Base-by-base conservation (phyloP, 2,797 vertebrate species). In the Micrastur ruficollis region DNA sequence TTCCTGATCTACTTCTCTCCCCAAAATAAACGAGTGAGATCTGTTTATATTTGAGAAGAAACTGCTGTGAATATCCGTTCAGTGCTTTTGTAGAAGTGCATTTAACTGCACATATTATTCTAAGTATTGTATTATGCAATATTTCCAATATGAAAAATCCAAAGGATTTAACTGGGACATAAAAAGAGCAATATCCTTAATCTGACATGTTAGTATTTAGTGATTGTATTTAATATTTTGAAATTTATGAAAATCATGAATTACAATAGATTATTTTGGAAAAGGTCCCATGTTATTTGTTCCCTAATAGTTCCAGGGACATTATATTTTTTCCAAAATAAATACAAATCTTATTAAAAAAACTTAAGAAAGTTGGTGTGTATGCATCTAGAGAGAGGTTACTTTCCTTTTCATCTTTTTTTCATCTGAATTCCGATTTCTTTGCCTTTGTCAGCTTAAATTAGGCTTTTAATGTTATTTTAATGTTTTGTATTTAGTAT, bases 1-100 rank as follows among this genome's bases (percentile, higher is more conserved):
- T 97, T 97, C 90, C 95, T 95, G 83, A 96, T 89, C 81, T 86
- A 74, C 81, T 92, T 87, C 67, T 92, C 59, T 92, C 92, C 86
- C 90, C 90, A 95, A 95, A 93, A 96, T 61, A 95, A 94, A 91
- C 71, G 55, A 88, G 14, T 65, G 23, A 14, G 38, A 59, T 71
- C 15, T 52, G 29, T 89, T 95, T 92, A 52, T 56, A 13, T 78
- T 91, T 84, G 31, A 68, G 68, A 82, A 93, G 63, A 74, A 76
- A 15, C 59, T 79, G 31, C 53, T 85, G 38, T 83, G 76, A 68
- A 80, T 79, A 38, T 17, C 52, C 56, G 52, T 42, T 42, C 80
- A 83, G 44, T 68, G n/a, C 16, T 83, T 63, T 86, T 85, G 46
- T 55, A 46, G 16, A 84, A 85, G 14, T 21, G 40, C 15, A 23